A percentile compares a stretch with the other conserved stretches of the same genome.
Evolutionary conservation across 2,113 vertebrate genomes (phyloP).

Genomic region (Phocoena phocoena): DNA sequence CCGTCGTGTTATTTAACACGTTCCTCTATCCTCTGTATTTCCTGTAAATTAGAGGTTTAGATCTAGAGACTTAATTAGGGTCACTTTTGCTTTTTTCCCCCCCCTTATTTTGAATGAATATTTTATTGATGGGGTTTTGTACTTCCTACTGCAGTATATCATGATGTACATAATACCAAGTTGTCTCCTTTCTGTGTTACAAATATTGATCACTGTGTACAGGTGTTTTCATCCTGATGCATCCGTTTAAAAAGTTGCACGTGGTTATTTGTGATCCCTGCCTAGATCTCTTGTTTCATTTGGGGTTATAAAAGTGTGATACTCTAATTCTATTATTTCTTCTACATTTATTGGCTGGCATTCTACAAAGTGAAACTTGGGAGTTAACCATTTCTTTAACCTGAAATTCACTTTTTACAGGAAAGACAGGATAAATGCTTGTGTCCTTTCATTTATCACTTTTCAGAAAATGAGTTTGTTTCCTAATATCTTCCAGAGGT

Average conservation of each 20-base stretch:
- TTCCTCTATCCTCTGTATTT: background rate
- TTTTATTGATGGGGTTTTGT: background rate
- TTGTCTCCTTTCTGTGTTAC: background rate
- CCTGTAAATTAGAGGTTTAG: background rate
- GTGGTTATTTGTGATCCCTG: background rate
- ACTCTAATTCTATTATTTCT: background rate
- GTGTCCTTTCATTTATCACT: background rate
- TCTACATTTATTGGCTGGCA: background rate
- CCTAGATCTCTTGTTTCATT: background rate
- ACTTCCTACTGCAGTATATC: background rate
- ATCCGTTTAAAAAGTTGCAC: background rate
- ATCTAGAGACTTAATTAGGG: background rate
- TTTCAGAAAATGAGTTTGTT: slow-evolving; percentile 6
- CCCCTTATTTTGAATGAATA: background rate
- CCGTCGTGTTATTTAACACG: background rate
- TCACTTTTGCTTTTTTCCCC: background rate
- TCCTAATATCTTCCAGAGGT: background rate
- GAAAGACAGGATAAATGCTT: background rate
- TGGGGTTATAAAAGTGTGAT: background rate
- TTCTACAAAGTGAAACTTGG: background rate
- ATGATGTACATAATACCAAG: background rate
- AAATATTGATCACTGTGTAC: background rate
- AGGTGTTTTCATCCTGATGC: background rate
- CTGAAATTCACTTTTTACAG: background rate
- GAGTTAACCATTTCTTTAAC: background rate